phyloP scores from a whole-genome alignment of 1,140 invertebrate genomes.

The Trypoxylus dichotomus region DNA sequence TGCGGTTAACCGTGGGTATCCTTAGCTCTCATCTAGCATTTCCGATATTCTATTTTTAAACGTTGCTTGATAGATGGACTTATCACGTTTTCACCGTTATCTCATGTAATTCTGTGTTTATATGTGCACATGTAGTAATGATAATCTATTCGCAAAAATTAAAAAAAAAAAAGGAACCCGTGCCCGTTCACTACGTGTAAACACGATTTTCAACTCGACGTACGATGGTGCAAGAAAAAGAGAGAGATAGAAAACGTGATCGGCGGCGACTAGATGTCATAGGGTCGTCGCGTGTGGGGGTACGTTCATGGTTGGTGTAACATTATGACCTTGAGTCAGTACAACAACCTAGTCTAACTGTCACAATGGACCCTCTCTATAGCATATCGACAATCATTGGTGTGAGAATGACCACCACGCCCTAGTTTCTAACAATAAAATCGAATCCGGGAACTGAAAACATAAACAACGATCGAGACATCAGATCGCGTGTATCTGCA shows the following conservation, averaged over 20 bases:
- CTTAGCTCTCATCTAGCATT: not conserved
- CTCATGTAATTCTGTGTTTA: not conserved
- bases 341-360: constrained; percentile 23
- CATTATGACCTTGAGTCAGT: constrained; percentile 14
- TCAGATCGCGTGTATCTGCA: not conserved
- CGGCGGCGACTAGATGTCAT: not conserved
- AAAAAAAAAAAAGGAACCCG: constrained; percentile 6
- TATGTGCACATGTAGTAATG: not conserved
- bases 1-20: not conserved
- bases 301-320: constrained; percentile 1
- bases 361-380: constrained; percentile 16
- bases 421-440: constrained; percentile 7
- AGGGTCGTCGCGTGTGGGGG: constrained; percentile 11
- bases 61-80: not conserved
- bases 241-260: not conserved
- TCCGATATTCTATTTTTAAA: not conserved
- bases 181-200: not conserved
- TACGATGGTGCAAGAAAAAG: not conserved
- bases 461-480: not conserved
- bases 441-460: constrained; percentile 6
- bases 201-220: not conserved
- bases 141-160: not conserved
- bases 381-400: constrained; percentile 4
- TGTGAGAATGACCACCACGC: constrained; percentile 17
- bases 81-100: constrained; percentile 4